Conservation (phyloP, 2,797 vertebrate genomes). For the Gadopsis bispinosus region DNA sequence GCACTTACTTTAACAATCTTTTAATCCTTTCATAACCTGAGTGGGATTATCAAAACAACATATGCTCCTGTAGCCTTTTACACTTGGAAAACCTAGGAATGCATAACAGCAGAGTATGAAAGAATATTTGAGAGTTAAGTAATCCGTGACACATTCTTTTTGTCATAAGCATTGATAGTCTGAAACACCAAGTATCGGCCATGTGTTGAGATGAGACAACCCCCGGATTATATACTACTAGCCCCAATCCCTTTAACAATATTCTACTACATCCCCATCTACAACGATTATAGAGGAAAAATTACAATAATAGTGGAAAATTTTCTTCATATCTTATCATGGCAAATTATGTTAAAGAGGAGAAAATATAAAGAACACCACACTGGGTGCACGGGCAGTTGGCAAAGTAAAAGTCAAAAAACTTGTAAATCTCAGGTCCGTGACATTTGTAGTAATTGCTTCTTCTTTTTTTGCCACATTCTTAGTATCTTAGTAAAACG, state of each 20-base stretch:
- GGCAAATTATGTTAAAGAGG: slow-evolving; percentile 52
- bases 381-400: slow-evolving; percentile 29
- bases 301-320: slow-evolving; percentile 72
- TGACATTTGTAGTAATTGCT: slow-evolving; percentile 20
- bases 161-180: slow-evolving; percentile 83
- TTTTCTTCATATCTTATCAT: slow-evolving; percentile 69
- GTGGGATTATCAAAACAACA: slow-evolving; percentile 25
- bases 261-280: slow-evolving; percentile 83
- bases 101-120: slow-evolving; percentile 14
- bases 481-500: slow-evolving; percentile 22
- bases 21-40: slow-evolving; percentile 45
- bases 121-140: slow-evolving; percentile 48
- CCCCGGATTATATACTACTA: slow-evolving; percentile 71
- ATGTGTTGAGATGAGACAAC: slow-evolving; percentile 76
- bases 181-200: slow-evolving; percentile 72
- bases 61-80: slow-evolving; percentile 24
- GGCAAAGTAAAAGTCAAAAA: slow-evolving; percentile 40
- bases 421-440: slow-evolving; percentile 45
- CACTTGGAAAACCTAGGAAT: slow-evolving; percentile 5
- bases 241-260: slow-evolving; percentile 73
- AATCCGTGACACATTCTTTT: slow-evolving; percentile 75
- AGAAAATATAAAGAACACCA: slow-evolving; percentile 57
- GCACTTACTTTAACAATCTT: slow-evolving; percentile 43
- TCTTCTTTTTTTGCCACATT: slow-evolving; percentile 24
- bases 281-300: slow-evolving; percentile 79